These are phyloP conservation scores for Cephus cinctus DNA, from an alignment of 1,140 invertebrate species.

Conservation along the genomic window DNA sequence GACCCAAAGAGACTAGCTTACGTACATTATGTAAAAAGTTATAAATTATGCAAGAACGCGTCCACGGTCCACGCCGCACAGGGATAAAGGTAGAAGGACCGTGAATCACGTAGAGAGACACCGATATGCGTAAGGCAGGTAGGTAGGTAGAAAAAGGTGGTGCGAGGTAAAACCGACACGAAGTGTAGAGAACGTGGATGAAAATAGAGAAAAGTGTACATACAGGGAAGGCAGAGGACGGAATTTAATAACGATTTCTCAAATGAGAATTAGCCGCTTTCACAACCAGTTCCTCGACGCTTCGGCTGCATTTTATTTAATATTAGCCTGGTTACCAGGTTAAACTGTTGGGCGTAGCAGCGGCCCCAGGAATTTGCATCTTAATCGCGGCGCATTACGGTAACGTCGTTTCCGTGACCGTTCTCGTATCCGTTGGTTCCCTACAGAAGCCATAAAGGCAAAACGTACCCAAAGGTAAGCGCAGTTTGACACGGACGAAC, in stretches of 20 bases:
- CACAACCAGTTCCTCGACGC: slow-evolving; percentile 20
- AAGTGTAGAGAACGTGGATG: background rate
- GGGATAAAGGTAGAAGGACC: background rate
- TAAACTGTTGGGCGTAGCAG: slow-evolving; percentile 38
- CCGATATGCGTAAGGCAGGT: background rate
- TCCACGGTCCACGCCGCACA: background rate
- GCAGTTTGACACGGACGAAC: too few relatives aligned
- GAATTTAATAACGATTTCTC: slow-evolving; percentile 48
- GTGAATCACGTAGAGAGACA: slow-evolving; percentile 1
- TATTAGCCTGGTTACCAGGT: slow-evolving; percentile 41
- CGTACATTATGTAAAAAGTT: background rate
- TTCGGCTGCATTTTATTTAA: slow-evolving; percentile 40
- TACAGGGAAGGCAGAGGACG: slow-evolving; percentile 9
- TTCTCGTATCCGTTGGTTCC: background rate
- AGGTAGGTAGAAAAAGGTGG: background rate
- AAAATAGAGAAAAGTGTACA: slow-evolving; percentile 15
- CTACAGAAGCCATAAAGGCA: slow-evolving; percentile 17
- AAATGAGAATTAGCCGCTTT: slow-evolving; percentile 46
- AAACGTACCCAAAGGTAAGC: too few relatives aligned
- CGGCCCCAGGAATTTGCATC: slow-evolving; percentile 45
- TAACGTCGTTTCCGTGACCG: slow-evolving; percentile 38
- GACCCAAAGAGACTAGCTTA: background rate
- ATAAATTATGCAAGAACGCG: background rate
- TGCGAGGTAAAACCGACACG: background rate
- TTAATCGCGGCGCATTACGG: slow-evolving; percentile 49